Evolutionary conservation across 2,888 invertebrate genomes (phyloP).

Genomic region (Drosophila helvetica): DNA sequence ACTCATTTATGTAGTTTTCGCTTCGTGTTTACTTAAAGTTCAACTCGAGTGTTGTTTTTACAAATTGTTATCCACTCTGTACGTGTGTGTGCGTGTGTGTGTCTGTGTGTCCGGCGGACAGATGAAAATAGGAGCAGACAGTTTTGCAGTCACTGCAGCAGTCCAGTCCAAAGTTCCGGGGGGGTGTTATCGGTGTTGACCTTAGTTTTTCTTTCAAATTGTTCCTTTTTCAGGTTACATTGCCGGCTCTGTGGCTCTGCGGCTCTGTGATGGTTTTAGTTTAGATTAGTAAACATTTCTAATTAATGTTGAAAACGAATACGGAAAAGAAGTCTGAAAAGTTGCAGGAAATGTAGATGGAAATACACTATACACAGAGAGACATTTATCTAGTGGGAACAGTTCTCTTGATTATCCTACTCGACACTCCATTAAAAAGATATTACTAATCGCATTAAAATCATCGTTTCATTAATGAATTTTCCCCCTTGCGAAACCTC

Average conservation of each 20-base stretch:
- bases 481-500: conserved; percentile 15
- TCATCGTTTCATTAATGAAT: conserved; percentile 6
- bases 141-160: conserved; percentile 35
- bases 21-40: conserved; percentile 78
- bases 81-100: conserved; percentile 3
- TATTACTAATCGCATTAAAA: not conserved
- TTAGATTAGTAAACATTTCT: conserved; percentile 45
- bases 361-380: not conserved
- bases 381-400: too few relatives aligned
- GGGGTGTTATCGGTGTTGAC: conserved; percentile 41
- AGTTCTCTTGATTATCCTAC: not conserved
- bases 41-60: conserved; percentile 78
- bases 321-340: not conserved
- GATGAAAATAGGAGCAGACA: conserved; percentile 38
- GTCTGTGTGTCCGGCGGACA: too few relatives aligned
- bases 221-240: conserved; percentile 12
- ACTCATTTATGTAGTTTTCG: conserved; percentile 78
- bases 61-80: conserved; percentile 69
- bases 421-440: not conserved
- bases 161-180: conserved; percentile 24
- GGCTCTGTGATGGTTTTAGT: conserved; percentile 31
- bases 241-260: conserved; percentile 13
- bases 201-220: conserved; percentile 30
- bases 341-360: not conserved
- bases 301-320: conserved; percentile 44